Evolutionary conservation across 2,888 invertebrate species (phyloP), one percentile per base, ranked within the genome.

Genomic region (Deilephila porcellus): DNA sequence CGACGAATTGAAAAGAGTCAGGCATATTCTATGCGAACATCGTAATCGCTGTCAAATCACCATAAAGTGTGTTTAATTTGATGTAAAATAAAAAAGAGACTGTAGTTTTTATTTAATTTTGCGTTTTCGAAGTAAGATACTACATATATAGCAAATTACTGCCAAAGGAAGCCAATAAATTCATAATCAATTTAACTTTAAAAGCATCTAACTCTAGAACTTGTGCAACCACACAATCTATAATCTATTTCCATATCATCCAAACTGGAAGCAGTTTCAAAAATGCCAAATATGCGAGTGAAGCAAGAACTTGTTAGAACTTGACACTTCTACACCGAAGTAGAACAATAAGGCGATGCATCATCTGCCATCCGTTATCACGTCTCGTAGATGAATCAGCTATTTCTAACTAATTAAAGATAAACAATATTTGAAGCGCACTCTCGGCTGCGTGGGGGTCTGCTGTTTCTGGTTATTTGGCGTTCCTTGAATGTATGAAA

Each of bases 381-480:
- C 82, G 73, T 83, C 81, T 83, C 79, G 79, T 80, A 81, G 80
- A 83, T 91, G 91, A 91, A 86, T 91, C 89, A 91, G 90, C 91
- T 85, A 86, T 88, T 90, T 86, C 80, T 77, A 84, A 88, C 87
- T 90, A 90, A 91, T 91, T 89, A 90, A 90, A 90, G 86, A 90
- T 88, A 91, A 92, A 92, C 90, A 92, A 89, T 84, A 82, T 82
- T 82, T 73, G 88, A 89, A 86, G 88, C 84, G 83, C 85, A 72
- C 72, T 63, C 19, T 73, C 72, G 25, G 20, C 80, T 81, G 80
- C 84, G 71, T 67, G 67, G 67, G 67, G 67, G 67, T 52, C 67
- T 67, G 45, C 67, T 52, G 67, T 77, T 70, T 73, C 60, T 60
- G 56, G 45, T 32, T 17, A 19, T 74, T 82, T 76, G 76, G 82